These are phyloP conservation scores for Drosophila sucinea DNA, from an alignment of 1,140 invertebrate species.

Conservation along the genomic window DNA sequence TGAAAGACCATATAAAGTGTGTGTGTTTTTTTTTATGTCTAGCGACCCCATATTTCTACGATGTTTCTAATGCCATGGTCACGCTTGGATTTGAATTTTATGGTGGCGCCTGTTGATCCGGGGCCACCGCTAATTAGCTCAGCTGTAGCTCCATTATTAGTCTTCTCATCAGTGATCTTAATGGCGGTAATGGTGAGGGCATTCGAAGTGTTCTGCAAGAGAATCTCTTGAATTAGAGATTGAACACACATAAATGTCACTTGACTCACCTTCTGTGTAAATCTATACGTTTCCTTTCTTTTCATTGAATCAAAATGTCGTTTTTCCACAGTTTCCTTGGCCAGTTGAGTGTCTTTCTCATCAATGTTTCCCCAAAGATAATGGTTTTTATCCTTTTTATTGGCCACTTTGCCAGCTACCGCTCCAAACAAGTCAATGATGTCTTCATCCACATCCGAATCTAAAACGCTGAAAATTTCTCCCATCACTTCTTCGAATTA, in stretches of 20 bases:
- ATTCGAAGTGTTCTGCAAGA: conserved; percentile 48
- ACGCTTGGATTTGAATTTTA: conserved; percentile 54
- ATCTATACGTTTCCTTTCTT: too few relatives aligned
- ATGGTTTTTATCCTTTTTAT: too few relatives aligned
- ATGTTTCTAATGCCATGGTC: conserved; percentile 58
- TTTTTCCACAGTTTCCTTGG: too few relatives aligned
- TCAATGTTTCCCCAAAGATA: too few relatives aligned
- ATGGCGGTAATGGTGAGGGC: conserved; percentile 68
- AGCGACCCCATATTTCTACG: conserved; percentile 69
- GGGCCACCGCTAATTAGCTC: conserved; percentile 53
- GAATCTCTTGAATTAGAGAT: background rate
- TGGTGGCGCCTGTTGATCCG: conserved; percentile 68
- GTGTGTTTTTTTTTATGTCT: conserved; percentile 1
- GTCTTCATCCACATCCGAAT: too few relatives aligned
- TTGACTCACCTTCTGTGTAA: conserved; percentile 52
- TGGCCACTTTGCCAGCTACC: too few relatives aligned
- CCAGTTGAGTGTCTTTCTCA: too few relatives aligned
- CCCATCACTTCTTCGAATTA: too few relatives aligned
- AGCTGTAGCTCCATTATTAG: conserved; percentile 52
- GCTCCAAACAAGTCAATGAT: too few relatives aligned
- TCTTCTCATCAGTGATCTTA: conserved; percentile 22
- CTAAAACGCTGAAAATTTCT: too few relatives aligned
- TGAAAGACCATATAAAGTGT: background rate
- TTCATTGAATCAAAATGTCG: too few relatives aligned
- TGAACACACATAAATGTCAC: background rate